Base-by-base conservation (phyloP, 2,888 invertebrate genomes). In the Furcula furcula region DNA sequence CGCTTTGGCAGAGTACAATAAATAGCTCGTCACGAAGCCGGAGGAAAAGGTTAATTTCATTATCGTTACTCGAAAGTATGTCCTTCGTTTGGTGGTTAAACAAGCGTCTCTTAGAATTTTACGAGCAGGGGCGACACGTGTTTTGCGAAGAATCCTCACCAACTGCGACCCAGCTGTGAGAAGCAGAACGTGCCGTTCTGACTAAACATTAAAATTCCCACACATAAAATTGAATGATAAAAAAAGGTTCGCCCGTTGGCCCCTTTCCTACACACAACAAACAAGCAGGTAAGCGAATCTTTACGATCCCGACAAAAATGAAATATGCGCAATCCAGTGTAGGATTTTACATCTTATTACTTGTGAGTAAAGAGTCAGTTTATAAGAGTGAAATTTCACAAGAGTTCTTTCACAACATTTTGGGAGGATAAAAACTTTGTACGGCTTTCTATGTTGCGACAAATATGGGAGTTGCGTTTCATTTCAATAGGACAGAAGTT, bases 261-360 rank as follows among this genome's bases (percentile, higher is more conserved):
- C 83, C 78, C 76, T 80, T 82, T 77, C 70, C 75, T 69, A 70
- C 77, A 72, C 71, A 81, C 79, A 84, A 86, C 87, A 88, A 85
- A 83, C 84, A 83, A 78, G 83, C 88, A 88, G 88, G 88, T 88
- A 88, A 84, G 78, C 76, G 80, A 83, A 86, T 83, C 80, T 84
- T 82, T 83, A 82, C 71, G 76, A 80, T 66, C 75, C 73, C 69
- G 67, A 69, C 70, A 70, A 77, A n/a, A 79, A 76, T 79, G 72
- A 83, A 81, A 77, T 83, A 78, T 78, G 71, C 64, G 57, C 68
- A 72, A 70, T 67, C 70, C 54, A 60, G 56, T 65, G 56, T 65
- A 47, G 75, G 71, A 87, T 72, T 83, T 76, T 81, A 75, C 67
- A 71, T 80, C 80, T 79, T 84, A 80, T 78, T 74, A 73, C 76